Conservation (phyloP, 2,888 invertebrate genomes). For the Cordilura impudica region DNA sequence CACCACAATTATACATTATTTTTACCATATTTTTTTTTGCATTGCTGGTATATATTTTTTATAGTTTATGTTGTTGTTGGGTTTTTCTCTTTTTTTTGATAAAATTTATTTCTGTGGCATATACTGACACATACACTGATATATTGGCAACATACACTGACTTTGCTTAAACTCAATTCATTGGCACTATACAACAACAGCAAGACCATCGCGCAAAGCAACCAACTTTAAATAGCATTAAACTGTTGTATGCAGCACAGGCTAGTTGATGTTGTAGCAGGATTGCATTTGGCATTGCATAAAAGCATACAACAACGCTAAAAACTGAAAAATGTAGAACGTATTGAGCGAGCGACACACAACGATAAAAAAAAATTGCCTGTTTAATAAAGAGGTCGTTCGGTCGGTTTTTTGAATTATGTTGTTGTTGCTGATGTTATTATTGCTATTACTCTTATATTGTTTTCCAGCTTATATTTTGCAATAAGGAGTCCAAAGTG, state of each 20-base stretch:
- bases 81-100: neutral
- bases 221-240: conserved; percentile 39
- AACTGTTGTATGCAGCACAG: conserved; percentile 33
- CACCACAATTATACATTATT: conserved; percentile 37
- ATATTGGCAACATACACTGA: conserved; percentile 18
- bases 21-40: neutral
- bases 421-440: conserved; percentile 2
- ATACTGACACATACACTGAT: conserved; percentile 20
- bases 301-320: neutral
- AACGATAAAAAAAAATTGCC: conserved; percentile 16
- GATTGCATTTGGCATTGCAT: conserved; percentile 54
- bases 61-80: neutral
- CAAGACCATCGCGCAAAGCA: conserved; percentile 32
- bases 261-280: conserved; percentile 11
- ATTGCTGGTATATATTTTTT: neutral
- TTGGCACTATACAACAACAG: conserved; percentile 36
- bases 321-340: conserved; percentile 27
- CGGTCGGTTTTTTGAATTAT: conserved; percentile 8
- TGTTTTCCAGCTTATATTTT: conserved; percentile 9
- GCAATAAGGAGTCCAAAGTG: conserved; percentile 28
- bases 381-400: conserved; percentile 35
- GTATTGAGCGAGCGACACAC: neutral
- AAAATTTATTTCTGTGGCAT: conserved; percentile 36
- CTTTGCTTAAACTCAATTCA: conserved; percentile 45
- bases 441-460: conserved; percentile 1